Percentiles rank a stretch among this genome's conserved stretches.
phyloP scores from a whole-genome alignment of 2,888 invertebrate species.

The Hypercompe scribonia region DNA sequence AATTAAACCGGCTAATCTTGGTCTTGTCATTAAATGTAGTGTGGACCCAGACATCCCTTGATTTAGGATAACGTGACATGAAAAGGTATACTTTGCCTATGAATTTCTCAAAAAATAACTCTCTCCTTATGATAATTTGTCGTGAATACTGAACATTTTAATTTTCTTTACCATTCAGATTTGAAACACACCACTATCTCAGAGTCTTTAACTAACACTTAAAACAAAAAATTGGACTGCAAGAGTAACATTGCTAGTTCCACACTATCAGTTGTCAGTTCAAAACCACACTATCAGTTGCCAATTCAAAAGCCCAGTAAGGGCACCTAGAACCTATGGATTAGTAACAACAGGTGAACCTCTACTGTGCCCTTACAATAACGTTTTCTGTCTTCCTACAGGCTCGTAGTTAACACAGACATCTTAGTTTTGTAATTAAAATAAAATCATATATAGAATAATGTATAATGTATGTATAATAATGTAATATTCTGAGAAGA shows the following conservation, averaged over 20 bases:
- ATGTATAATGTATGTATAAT: not conserved
- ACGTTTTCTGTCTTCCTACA: not conserved
- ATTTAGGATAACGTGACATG: not conserved
- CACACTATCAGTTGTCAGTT: not conserved
- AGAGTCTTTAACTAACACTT: not conserved
- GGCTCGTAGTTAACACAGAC: not conserved
- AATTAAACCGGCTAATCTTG: not conserved
- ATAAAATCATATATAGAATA: too few relatives aligned
- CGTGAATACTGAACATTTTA: not conserved
- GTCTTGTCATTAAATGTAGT: not conserved
- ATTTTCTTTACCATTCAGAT: not conserved
- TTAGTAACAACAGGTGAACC: not conserved
- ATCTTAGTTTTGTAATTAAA: too few relatives aligned
- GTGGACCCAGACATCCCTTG: not conserved
- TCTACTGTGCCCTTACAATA: not conserved
- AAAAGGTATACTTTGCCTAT: not conserved
- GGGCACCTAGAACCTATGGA: not conserved
- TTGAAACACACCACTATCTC: not conserved
- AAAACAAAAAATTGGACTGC: not conserved
- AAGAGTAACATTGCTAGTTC: not conserved
- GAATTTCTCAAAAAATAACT: not conserved
- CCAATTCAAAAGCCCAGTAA: not conserved
- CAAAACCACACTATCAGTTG: not conserved
- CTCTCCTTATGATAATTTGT: not conserved
- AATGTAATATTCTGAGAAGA: not conserved